Evolutionary conservation across 2,113 vertebrate species (phyloP).

Genomic region (Scolopax mira): DNA sequence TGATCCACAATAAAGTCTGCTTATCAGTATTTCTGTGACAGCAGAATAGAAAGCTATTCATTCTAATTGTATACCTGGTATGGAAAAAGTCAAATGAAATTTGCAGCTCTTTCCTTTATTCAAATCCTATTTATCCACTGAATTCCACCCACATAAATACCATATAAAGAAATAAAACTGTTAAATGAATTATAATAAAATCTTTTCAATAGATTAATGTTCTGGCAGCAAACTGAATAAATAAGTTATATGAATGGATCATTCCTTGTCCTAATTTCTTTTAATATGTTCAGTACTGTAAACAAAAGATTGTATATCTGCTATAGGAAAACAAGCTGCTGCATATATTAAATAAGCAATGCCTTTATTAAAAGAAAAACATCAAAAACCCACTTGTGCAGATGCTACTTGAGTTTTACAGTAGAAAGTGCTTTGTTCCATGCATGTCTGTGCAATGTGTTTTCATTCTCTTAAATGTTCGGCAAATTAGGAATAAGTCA

Average conservation of each 20-base stretch:
- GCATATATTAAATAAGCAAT: conserved; percentile 12
- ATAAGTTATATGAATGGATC: conserved; percentile 4
- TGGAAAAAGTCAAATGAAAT: conserved; percentile 26
- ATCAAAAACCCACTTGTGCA: not conserved
- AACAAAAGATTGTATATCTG: conserved; percentile 25
- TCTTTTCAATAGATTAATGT: conserved; percentile 4
- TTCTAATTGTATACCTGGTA: conserved; percentile 32
- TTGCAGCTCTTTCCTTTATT: conserved; percentile 18
- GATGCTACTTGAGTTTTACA: conserved; percentile 44
- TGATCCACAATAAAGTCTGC: not conserved
- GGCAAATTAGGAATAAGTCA: conserved; percentile 49
- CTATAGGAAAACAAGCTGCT: conserved; percentile 1
- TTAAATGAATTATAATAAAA: conserved; percentile 35
- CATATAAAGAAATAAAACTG: conserved; percentile 12
- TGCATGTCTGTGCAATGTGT: conserved; percentile 20
- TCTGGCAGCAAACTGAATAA: conserved; percentile 18
- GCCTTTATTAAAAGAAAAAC: not conserved
- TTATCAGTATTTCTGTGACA: not conserved
- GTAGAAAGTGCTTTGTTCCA: conserved; percentile 37
- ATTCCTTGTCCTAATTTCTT: conserved; percentile 33
- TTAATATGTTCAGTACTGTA: conserved; percentile 15
- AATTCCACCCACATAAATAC: conserved; percentile 32
- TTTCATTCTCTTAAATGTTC: conserved; percentile 31
- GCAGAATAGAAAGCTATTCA: not conserved
- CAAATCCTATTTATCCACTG: not conserved